Percentiles rank a stretch among this genome's conserved stretches.
phyloP scores from a whole-genome alignment of 2,113 vertebrate genomes.

The Aptenodytes forsteri region DNA sequence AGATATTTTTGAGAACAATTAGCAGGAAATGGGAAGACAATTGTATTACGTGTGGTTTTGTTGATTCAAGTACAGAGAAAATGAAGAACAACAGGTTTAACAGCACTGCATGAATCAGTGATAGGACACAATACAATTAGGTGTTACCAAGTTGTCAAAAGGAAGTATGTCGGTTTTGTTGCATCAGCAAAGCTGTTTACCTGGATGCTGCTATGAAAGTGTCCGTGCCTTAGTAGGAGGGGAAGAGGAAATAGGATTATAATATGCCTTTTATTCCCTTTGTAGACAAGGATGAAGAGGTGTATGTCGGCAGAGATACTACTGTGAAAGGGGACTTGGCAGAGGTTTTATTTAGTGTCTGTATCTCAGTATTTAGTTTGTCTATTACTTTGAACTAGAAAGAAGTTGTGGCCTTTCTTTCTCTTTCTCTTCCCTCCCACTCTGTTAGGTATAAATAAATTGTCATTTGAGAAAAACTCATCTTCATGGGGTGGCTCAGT shows the following conservation, averaged over 20 bases:
- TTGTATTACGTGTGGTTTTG: not conserved
- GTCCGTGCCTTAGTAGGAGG: not conserved
- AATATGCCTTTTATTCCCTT: not conserved
- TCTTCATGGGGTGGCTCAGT: not conserved
- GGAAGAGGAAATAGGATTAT: not conserved
- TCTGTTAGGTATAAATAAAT: not conserved
- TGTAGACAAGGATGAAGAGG: not conserved
- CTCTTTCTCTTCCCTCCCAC: not conserved
- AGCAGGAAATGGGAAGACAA: not conserved
- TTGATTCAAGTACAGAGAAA: not conserved
- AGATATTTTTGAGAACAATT: not conserved
- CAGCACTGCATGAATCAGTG: not conserved
- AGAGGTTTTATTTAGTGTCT: not conserved
- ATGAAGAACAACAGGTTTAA: conserved; percentile 21
- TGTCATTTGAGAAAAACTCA: not conserved
- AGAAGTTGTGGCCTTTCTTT: not conserved
- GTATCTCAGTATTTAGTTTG: not conserved
- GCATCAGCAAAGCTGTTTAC: conserved; percentile 26
- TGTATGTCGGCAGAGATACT: not conserved
- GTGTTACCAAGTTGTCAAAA: not conserved
- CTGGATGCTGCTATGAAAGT: not conserved
- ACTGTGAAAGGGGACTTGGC: not conserved
- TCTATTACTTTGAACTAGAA: not conserved
- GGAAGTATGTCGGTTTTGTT: not conserved
- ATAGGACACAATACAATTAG: not conserved